phyloP scores from a whole-genome alignment of 2,113 vertebrate genomes.

The Lophius piscatorius region DNA sequence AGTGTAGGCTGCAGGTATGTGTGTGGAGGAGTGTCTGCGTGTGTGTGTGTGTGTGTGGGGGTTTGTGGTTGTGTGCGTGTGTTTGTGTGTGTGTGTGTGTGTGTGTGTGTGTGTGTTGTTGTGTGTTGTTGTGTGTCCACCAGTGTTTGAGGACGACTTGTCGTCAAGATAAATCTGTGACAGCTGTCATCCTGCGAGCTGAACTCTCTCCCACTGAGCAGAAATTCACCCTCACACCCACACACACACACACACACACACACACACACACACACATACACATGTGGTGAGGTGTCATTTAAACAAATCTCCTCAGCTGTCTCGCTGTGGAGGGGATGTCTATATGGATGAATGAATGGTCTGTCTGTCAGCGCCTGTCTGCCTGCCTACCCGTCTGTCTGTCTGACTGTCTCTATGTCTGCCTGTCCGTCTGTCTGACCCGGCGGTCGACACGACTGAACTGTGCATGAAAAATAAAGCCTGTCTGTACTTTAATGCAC shows the following conservation, averaged over 20 bases:
- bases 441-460: neutral
- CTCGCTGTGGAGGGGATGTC: constrained; percentile 37
- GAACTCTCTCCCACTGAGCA: constrained; percentile 28
- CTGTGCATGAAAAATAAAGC: constrained; percentile 13
- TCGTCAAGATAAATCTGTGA: constrained; percentile 63
- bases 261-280: constrained; percentile 18
- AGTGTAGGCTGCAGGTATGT: constrained; percentile 36
- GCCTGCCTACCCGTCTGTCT: constrained; percentile 6
- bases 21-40: constrained; percentile 4
- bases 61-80: neutral
- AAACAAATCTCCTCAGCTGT: constrained; percentile 56
- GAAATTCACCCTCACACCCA: neutral
- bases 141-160: constrained; percentile 38
- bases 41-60: neutral
- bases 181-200: constrained; percentile 67
- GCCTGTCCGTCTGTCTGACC: constrained; percentile 9
- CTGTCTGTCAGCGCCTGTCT: constrained; percentile 34
- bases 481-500: too few species aligned
- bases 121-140: constrained; percentile 7
- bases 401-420: neutral
- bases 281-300: constrained; percentile 60
- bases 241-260: neutral
- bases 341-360: constrained; percentile 35
- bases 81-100: constrained; percentile 1
- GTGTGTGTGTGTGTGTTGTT: neutral